Evolutionary conservation across 2,888 invertebrate genomes (phyloP).

Genomic region (Drepana falcataria): DNA sequence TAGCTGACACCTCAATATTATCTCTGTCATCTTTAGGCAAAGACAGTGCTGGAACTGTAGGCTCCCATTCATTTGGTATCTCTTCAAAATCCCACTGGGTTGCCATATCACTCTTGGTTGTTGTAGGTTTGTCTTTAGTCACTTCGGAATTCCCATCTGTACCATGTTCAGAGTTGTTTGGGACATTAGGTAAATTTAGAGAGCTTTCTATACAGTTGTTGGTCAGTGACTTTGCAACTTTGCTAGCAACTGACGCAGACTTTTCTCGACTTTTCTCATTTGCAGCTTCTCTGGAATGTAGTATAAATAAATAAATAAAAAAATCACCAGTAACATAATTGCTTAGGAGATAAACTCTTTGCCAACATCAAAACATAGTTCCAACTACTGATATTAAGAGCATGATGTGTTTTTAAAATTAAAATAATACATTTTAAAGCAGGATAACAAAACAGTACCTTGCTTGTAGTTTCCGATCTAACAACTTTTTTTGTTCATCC

Average conservation of each 20-base stretch:
- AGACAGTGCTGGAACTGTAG: constrained; percentile 42
- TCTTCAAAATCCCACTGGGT: constrained; percentile 60
- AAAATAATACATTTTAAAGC: not conserved
- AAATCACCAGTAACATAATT: too few relatives aligned
- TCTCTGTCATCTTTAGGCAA: constrained; percentile 47
- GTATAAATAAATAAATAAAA: not conserved
- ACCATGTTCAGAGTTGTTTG: constrained; percentile 15
- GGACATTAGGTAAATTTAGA: constrained; percentile 11
- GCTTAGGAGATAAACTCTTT: too few relatives aligned
- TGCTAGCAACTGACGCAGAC: constrained; percentile 34
- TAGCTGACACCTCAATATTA: constrained; percentile 36
- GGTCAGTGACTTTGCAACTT: constrained; percentile 29
- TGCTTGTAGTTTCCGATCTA: constrained; percentile 64
- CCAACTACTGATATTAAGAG: constrained; percentile 2
- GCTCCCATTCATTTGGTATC: constrained; percentile 49
- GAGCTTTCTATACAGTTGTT: constrained; percentile 22
- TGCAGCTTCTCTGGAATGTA: constrained; percentile 47
- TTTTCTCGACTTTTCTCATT: constrained; percentile 68
- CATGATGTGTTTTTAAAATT: not conserved
- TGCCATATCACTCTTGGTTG: constrained; percentile 49
- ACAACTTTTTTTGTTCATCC: constrained; percentile 55
- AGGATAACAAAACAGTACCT: constrained; percentile 31
- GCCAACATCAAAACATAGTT: not conserved
- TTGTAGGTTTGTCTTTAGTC: constrained; percentile 11
- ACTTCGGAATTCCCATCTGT: constrained; percentile 14